phyloP scores from a whole-genome alignment of 2,113 vertebrate species.

The Semicossyphus pulcher region DNA sequence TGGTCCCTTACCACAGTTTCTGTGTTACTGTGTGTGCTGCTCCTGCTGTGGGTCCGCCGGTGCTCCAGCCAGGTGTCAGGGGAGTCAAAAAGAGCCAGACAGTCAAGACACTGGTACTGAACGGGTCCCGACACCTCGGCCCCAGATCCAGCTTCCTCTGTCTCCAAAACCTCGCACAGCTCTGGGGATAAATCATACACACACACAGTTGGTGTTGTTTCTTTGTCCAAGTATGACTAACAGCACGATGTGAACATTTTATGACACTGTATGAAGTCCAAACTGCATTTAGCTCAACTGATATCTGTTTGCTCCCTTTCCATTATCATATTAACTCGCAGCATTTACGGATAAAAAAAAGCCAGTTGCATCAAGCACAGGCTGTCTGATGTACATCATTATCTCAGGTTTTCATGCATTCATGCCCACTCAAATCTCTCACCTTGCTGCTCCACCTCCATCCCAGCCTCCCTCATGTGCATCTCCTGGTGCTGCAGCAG shows the following conservation, averaged over 20 bases:
- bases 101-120: slow-evolving; percentile 92
- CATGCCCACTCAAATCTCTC: neutral
- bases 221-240: neutral
- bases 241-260: too few species aligned
- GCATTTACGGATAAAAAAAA: too few species aligned
- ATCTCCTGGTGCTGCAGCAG: slow-evolving; percentile 90
- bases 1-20: slow-evolving; percentile 70
- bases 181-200: slow-evolving; percentile 56
- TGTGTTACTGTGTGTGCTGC: slow-evolving; percentile 79
- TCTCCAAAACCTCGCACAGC: slow-evolving; percentile 78
- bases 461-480: slow-evolving; percentile 86
- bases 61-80: slow-evolving; percentile 90
- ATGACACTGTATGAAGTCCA: neutral
- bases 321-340: too few species aligned
- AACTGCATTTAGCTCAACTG: neutral
- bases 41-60: slow-evolving; percentile 84
- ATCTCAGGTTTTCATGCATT: too few species aligned
- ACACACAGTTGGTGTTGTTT: neutral
- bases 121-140: slow-evolving; percentile 77
- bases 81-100: slow-evolving; percentile 87
- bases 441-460: slow-evolving; percentile 81
- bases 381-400: too few species aligned
- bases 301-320: neutral
- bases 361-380: too few species aligned
- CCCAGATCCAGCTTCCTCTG: slow-evolving; percentile 47